Percentiles rank a stretch among this genome's conserved stretches.
Conservation (phyloP, 2,888 invertebrate species). For the Aromia moschata region DNA sequence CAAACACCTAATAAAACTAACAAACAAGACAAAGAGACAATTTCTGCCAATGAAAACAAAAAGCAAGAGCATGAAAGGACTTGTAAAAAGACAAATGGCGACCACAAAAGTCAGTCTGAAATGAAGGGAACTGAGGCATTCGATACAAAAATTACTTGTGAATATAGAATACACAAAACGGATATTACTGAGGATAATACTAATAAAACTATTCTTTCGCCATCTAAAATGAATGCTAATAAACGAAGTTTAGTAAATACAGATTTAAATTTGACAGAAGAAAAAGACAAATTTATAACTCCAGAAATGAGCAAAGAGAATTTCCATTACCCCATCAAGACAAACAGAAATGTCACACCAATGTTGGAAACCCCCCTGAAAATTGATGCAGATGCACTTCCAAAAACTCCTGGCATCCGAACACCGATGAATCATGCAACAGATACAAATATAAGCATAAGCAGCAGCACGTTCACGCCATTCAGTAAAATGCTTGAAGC, state of each 20-base stretch:
- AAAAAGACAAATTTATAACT: constrained; percentile 32
- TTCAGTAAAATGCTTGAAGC: constrained; percentile 58
- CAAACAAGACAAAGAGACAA: too few species aligned
- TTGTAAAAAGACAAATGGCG: constrained; percentile 11
- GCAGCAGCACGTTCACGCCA: constrained; percentile 48
- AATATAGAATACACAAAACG: not conserved
- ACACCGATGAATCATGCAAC: constrained; percentile 13
- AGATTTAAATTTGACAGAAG: constrained; percentile 31
- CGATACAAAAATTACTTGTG: too few species aligned
- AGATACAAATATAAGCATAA: constrained; percentile 25
- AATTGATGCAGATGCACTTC: constrained; percentile 37
- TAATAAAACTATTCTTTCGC: constrained; percentile 45
- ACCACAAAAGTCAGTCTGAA: not conserved
- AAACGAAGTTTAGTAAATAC: constrained; percentile 46
- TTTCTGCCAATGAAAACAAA: too few species aligned
- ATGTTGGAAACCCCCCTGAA: constrained; percentile 48
- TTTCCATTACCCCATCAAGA: constrained; percentile 28
- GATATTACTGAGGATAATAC: not conserved
- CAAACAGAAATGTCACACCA: constrained; percentile 47
- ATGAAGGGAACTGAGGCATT: too few species aligned
- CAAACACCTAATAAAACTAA: constrained; percentile 26
- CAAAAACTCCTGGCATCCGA: constrained; percentile 51
- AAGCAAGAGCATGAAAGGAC: too few species aligned
- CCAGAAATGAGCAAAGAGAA: constrained; percentile 34
- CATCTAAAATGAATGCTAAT: constrained; percentile 52